phyloP scores from a whole-genome alignment of 2,888 invertebrate genomes.

The Ochlodes sylvanus region DNA sequence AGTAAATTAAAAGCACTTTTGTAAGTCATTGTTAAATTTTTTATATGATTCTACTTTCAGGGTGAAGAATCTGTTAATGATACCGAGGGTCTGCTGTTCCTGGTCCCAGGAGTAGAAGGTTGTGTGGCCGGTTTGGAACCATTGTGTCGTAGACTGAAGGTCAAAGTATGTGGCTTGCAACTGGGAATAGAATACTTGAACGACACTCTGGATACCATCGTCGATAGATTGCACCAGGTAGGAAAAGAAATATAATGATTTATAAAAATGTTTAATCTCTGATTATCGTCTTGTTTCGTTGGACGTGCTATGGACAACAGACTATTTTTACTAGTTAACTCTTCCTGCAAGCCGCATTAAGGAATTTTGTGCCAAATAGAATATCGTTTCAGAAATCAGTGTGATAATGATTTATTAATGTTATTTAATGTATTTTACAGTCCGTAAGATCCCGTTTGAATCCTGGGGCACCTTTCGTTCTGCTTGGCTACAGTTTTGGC shows the following conservation, averaged over 20 bases:
- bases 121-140: slow-evolving; percentile 81
- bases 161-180: slow-evolving; percentile 83
- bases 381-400: too few relatives aligned
- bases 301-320: too few relatives aligned
- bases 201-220: slow-evolving; percentile 79
- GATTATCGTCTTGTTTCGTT: too few relatives aligned
- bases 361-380: too few relatives aligned
- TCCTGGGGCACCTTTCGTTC: slow-evolving; percentile 87
- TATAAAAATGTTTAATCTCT: too few relatives aligned
- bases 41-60: slow-evolving; percentile 48
- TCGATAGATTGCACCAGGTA: slow-evolving; percentile 82
- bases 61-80: slow-evolving; percentile 74
- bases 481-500: slow-evolving; percentile 97
- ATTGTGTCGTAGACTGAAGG: slow-evolving; percentile 78
- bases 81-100: slow-evolving; percentile 79
- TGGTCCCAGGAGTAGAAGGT: slow-evolving; percentile 89
- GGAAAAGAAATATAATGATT: background rate
- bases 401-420: too few relatives aligned
- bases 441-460: slow-evolving; percentile 84
- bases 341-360: too few relatives aligned
- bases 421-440: slow-evolving; percentile 68
- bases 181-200: slow-evolving; percentile 70
- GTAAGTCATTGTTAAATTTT: too few relatives aligned
- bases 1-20: too few relatives aligned
- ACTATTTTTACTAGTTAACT: too few relatives aligned